These are phyloP conservation scores for Limanda limanda DNA, from an alignment of 2,113 vertebrate species.

Conservation along the genomic window DNA sequence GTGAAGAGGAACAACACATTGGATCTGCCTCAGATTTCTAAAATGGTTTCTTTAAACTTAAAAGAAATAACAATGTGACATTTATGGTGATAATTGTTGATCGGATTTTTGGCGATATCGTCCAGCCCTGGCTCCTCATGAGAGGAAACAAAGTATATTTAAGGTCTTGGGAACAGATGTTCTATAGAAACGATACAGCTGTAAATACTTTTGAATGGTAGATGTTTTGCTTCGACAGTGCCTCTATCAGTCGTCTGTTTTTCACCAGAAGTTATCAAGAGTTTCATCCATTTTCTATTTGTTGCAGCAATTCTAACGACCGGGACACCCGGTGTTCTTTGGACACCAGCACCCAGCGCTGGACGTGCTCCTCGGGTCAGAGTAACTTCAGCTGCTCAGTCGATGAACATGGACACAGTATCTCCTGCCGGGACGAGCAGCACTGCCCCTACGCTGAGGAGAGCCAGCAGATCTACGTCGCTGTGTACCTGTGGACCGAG, in stretches of 20 bases:
- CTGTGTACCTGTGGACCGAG: slow-evolving; percentile 37
- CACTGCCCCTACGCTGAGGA: slow-evolving; percentile 75
- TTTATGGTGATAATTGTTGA: too few relatives aligned
- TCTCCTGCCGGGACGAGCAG: slow-evolving; percentile 59
- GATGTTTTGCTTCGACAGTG: neutral
- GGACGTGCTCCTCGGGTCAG: slow-evolving; percentile 58
- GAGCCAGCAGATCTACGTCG: slow-evolving; percentile 41
- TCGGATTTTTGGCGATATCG: neutral
- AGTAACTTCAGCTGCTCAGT: slow-evolving; percentile 59
- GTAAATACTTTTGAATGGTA: neutral
- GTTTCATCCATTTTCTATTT: neutral
- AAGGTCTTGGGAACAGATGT: neutral
- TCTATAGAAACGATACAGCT: slow-evolving; percentile 10
- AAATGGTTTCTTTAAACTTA: too few relatives aligned
- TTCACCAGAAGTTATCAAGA: neutral
- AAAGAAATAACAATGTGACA: too few relatives aligned
- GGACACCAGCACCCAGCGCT: slow-evolving; percentile 31
- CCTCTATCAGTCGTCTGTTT: neutral
- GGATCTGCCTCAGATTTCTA: too few relatives aligned
- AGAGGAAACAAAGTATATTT: neutral
- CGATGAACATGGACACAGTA: slow-evolving; percentile 3
- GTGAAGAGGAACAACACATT: too few relatives aligned
- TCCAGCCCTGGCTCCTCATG: neutral
- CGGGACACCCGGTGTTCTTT: slow-evolving; percentile 32
- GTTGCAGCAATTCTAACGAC: slow-evolving; percentile 9